Evolutionary conservation across 2,797 vertebrate species (phyloP), one percentile per base, ranked within the genome.

Genomic region (Morus bassanus): DNA sequence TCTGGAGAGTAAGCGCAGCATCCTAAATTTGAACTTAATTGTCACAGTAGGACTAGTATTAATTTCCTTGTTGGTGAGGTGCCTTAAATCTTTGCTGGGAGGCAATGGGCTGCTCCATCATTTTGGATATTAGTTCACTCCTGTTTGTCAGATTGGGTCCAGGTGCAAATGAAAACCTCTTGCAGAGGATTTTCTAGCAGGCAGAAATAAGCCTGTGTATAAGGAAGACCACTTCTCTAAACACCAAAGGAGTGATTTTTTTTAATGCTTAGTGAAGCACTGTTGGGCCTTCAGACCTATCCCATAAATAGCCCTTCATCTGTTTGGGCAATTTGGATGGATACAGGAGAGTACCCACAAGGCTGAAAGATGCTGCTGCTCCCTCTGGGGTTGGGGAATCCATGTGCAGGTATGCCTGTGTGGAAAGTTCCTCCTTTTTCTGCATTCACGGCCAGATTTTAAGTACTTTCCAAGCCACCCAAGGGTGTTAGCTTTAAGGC

Each of bases 381-480:
- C 19, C 25, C 27, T 83, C 35, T 8, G 28, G 57, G 37, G 12
- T 4, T 46, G 43, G 24, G 19, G 13, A 74, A 61, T 74, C 51
- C 35, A 5, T 11, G 17, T 74, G 43, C 14, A 77, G 39, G 30
- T 3, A 1, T 50, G 25, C 25, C 63, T 79, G 11, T 35, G 25
- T 5, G 8, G 24, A 53, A 89, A n/a, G 13, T 37, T 69, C 48
- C 33, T 91, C 33, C 18, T 72, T 70, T 72, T 82, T 69, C 15
- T 83, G 54, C 15, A 9, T 54, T 64, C 2, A 0, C 2, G 1
- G 19, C 19, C 3, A 1, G 23, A 16, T 74, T 84, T 77, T 60
- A 70, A 63, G 9, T 75, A 48, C 57, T 56, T 81, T 30, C 25
- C 5, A 0, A 0, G 53, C 63, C 18, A 51, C 13, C 2, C 28